Conservation (phyloP, 2,888 invertebrate species). For the Galeruca laticollis region DNA sequence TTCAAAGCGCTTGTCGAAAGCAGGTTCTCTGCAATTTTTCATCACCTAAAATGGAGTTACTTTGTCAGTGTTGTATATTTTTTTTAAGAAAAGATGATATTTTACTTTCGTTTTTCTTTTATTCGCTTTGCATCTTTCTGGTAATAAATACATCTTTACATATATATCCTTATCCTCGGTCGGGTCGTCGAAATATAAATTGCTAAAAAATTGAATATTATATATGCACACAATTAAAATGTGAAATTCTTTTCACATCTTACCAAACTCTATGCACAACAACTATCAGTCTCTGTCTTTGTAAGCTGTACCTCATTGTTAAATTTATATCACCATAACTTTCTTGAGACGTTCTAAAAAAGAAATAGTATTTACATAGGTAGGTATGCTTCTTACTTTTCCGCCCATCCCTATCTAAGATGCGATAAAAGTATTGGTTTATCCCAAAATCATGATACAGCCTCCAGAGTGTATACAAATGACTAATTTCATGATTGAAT, state of each 20-base stretch:
- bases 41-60: slow-evolving; percentile 69
- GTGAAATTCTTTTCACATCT: slow-evolving; percentile 61
- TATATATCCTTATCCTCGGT: slow-evolving; percentile 90
- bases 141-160: slow-evolving; percentile 87
- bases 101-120: slow-evolving; percentile 85
- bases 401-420: too few relatives aligned
- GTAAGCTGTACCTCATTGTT: slow-evolving; percentile 85
- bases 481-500: too few relatives aligned
- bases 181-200: slow-evolving; percentile 85
- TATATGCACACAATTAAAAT: neutral
- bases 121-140: slow-evolving; percentile 84
- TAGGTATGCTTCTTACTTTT: too few relatives aligned
- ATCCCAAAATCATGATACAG: too few relatives aligned
- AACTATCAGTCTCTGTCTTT: slow-evolving; percentile 83
- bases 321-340: slow-evolving; percentile 75
- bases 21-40: slow-evolving; percentile 90
- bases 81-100: slow-evolving; percentile 36
- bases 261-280: slow-evolving; percentile 90
- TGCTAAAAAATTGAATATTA: slow-evolving; percentile 67
- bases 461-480: too few relatives aligned
- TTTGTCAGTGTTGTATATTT: neutral
- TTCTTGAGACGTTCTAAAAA: slow-evolving; percentile 37
- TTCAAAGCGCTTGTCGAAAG: slow-evolving; percentile 91
- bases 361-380: neutral
- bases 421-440: too few relatives aligned